Base-by-base conservation (phyloP, 2,888 invertebrate genomes). In the Octodonta nipae region DNA sequence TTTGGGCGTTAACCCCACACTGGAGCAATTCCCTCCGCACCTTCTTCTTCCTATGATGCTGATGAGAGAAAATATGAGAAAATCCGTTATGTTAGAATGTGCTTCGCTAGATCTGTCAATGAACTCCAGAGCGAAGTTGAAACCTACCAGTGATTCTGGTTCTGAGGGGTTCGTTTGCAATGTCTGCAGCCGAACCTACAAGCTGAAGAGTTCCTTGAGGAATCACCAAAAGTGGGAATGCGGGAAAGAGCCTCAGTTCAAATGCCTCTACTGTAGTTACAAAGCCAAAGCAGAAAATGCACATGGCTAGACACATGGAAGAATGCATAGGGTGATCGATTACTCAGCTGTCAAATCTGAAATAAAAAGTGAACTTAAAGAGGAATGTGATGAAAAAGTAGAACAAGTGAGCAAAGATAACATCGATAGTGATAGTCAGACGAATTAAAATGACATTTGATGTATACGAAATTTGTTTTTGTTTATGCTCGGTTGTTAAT, bases 171-270 rank as follows among this genome's bases (percentile, higher is more conserved):
- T 81, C 69, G 71, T 75, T 36, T 84, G 84, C 62, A 75, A 79
- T 33, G 81, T 81, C 52, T 87, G 87, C 63, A 84, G 83, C 39
- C 71, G 86, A 45, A 75, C 81, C 42, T 87, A 87, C 66, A 86
- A 86, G 61, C 70, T 86, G 46, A 86, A 86, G 64, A 84, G 84
- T 47, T 85, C 85, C 37, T 65, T 83, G 51, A 71, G 82, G 40
- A 82, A 83, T 60, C 83, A 83, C 57, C 80, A 81, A 67, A 82
- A 82, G 61, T 83, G 82, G 82, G 83, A 83, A 63, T 83, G 82
- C 61, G 81, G 82, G 54, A 83, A 83, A 60, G 82, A 83, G 61
- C 83, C 82, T 12, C 81, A 81, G 61, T 83, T 82, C 60, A 77
- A 78, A 55, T 85, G 85, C 59, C 78, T 78, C 13, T 80, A 78